These are phyloP conservation scores for Steromphala cineraria DNA, from an alignment of 2,888 invertebrate genomes.

Conservation along the genomic window DNA sequence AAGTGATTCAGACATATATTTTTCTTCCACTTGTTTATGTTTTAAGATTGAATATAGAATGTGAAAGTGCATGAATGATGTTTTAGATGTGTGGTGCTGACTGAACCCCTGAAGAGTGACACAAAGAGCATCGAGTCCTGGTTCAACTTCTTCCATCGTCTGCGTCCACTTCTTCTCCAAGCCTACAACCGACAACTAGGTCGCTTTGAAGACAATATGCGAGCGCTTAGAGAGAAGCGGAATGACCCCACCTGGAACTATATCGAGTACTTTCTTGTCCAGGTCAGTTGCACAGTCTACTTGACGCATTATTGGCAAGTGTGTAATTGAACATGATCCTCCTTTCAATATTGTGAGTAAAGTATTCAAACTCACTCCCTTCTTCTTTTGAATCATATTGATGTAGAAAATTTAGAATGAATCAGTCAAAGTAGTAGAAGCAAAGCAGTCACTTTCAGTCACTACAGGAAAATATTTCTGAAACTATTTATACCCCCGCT, in stretches of 20 bases:
- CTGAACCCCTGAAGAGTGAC: slow-evolving; percentile 93
- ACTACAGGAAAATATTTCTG: too few relatives aligned
- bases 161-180: slow-evolving; percentile 88
- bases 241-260: slow-evolving; percentile 96
- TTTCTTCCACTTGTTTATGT: too few relatives aligned
- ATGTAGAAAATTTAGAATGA: too few relatives aligned
- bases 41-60: too few relatives aligned
- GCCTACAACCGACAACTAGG: slow-evolving; percentile 91
- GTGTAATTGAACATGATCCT: too few relatives aligned
- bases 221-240: slow-evolving; percentile 91
- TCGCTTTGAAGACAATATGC: slow-evolving; percentile 89
- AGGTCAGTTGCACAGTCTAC: slow-evolving; percentile 78
- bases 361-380: neutral
- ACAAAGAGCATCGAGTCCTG: slow-evolving; percentile 89
- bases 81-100: slow-evolving; percentile 88
- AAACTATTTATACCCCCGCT: too few relatives aligned
- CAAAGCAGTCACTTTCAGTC: too few relatives aligned
- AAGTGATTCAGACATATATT: too few relatives aligned
- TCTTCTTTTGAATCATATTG: neutral
- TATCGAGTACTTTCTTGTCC: slow-evolving; percentile 93
- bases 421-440: too few relatives aligned
- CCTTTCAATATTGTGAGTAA: too few relatives aligned
- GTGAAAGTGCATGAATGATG: neutral
- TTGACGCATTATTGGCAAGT: too few relatives aligned
- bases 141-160: slow-evolving; percentile 87